Base-by-base conservation (phyloP, 2,888 invertebrate genomes). In the Aromia moschata region DNA sequence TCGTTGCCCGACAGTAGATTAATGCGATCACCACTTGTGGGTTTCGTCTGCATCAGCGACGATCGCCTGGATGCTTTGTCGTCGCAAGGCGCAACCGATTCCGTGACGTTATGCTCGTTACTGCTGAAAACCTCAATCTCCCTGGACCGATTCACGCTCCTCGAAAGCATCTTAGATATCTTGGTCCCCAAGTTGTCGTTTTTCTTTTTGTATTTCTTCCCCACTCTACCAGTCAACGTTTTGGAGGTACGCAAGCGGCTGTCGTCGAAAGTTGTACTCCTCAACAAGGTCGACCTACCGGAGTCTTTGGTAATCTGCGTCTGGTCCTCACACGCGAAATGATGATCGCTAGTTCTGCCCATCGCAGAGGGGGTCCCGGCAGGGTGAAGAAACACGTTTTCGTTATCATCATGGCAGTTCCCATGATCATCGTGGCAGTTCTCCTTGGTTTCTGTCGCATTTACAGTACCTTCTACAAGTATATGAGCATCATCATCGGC, bases 91-190 rank as follows among this genome's bases (percentile, higher is more conserved):
- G 10, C 10, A 51, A n/a, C n/a, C 12, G 17, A 40, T 7, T 38
- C 38, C 7, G 9, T 4, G 18, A 15, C 14, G 15, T 17, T 30
- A 4, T 15, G n/a, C 16, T 40, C 31, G 2, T 31, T 52, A 1
- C 7, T 31, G 41, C 30, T 41, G 2, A 41, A 40, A 41, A 52
- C 14, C 14, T 52, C 52, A 2, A 7, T 2, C 15, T 52, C 52
- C 4, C 7, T 18, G 18, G 52, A 52, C 11, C 11, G 25, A 10
- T 52, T 41, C 1, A 52, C 41, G 16, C 52, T 52, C 15, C 52
- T 52, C n/a, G 52, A 52, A 10, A 52, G 31, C 9, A 52, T 41
- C 20, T 41, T 52, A 16, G 52, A 40, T 31, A 41, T 52, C 31
- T 52, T 52, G 9, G 15, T 41, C 3, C 17, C 11, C 1, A 52